Evolutionary conservation across 2,888 invertebrate species (phyloP).

Genomic region (Geophilus truncorum): DNA sequence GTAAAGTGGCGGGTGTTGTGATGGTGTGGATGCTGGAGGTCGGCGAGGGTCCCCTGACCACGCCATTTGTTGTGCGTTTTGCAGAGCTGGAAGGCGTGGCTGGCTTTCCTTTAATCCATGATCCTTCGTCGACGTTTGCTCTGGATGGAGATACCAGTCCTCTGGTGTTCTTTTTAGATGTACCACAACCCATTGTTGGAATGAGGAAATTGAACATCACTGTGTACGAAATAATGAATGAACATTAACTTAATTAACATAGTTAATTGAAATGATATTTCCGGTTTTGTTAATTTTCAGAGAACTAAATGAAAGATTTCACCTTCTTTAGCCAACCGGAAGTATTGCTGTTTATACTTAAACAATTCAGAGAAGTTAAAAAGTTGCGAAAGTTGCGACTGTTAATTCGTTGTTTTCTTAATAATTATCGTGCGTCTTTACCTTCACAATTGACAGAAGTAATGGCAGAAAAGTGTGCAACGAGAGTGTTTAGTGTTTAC

Average conservation of each 20-base stretch:
- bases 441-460: too few species aligned
- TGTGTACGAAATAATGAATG: neutral
- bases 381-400: too few species aligned
- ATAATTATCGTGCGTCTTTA: too few species aligned
- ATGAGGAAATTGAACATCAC: neutral
- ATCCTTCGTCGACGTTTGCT: neutral
- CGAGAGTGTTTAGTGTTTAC: too few species aligned
- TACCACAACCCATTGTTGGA: conserved; percentile 22
- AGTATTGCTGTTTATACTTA: too few species aligned
- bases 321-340: too few species aligned
- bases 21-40: neutral
- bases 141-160: neutral
- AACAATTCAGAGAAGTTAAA: too few species aligned
- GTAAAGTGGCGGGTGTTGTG: neutral
- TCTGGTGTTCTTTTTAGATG: neutral
- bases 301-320: too few species aligned
- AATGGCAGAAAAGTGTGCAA: too few species aligned
- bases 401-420: too few species aligned
- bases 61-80: neutral
- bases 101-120: neutral
- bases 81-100: neutral
- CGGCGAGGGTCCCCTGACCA: neutral
- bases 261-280: too few species aligned
- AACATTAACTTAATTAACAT: neutral
- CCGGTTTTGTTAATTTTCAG: too few species aligned